A percentile compares a stretch with the other conserved stretches of the same genome.
phyloP scores from a whole-genome alignment of 2,797 vertebrate species.

The Trichosurus vulpecula region DNA sequence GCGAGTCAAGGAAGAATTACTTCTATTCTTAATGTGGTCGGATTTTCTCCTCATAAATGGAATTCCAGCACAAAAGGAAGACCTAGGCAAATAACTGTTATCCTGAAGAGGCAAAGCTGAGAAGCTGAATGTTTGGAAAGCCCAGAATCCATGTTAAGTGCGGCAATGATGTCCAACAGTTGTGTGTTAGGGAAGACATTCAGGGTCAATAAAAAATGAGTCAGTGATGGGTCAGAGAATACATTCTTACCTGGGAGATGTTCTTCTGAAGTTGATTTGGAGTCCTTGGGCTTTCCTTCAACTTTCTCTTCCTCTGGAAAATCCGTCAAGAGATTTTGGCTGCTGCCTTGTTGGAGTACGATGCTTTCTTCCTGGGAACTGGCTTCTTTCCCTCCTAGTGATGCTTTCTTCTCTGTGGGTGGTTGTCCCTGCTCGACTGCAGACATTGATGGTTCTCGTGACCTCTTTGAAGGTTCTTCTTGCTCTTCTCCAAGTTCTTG shows the following conservation, averaged over 20 bases:
- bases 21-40: conserved; percentile 50
- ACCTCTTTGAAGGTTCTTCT: not conserved
- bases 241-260: conserved; percentile 36
- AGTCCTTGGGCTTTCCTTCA: not conserved
- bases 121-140: not conserved
- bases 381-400: not conserved
- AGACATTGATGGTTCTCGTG: not conserved
- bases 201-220: conserved; percentile 19
- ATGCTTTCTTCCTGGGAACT: conserved; percentile 12
- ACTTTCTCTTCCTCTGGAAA: conserved; percentile 4
- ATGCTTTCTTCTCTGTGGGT: not conserved
- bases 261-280: conserved; percentile 16
- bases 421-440: not conserved
- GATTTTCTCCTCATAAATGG: conserved; percentile 55
- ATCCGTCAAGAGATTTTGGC: conserved; percentile 29
- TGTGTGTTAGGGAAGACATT: conserved; percentile 49
- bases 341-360: not conserved
- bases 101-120: conserved; percentile 60
- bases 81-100: conserved; percentile 64
- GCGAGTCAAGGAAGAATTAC: not conserved
- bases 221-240: not conserved
- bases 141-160: not conserved
- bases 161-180: conserved; percentile 4
- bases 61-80: conserved; percentile 68
- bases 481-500: fast-evolving